Evolutionary conservation across 1,140 invertebrate genomes (phyloP).

Genomic region (Triops longicaudatus): DNA sequence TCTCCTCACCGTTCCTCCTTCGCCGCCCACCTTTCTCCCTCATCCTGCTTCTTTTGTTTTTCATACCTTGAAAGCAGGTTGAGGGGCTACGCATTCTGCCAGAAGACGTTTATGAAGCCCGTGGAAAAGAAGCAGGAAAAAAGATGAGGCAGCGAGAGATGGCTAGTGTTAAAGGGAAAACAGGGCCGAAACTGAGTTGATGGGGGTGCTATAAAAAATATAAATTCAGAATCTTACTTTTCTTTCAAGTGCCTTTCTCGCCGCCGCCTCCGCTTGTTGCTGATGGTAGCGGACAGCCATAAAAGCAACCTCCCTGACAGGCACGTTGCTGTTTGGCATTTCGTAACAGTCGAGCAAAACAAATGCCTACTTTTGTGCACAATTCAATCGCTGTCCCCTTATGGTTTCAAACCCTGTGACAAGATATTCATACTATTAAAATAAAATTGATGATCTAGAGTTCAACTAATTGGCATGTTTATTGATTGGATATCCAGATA

Average conservation of each 20-base stretch:
- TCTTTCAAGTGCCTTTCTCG: background rate
- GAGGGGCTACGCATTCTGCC: background rate
- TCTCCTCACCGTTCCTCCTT: background rate
- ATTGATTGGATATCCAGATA: too few relatives aligned
- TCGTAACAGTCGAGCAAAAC: background rate
- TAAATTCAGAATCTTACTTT: background rate
- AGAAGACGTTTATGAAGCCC: background rate
- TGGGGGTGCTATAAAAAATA: constrained; percentile 12
- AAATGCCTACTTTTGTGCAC: background rate
- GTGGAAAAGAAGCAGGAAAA: background rate
- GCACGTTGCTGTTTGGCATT: background rate
- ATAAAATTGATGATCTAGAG: too few relatives aligned
- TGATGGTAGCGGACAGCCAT: constrained; percentile 1
- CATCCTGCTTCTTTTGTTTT: background rate
- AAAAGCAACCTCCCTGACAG: background rate
- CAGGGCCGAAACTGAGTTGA: background rate
- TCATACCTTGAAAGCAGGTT: background rate
- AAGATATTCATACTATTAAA: too few relatives aligned
- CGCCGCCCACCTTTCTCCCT: constrained; percentile 2
- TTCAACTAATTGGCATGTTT: too few relatives aligned
- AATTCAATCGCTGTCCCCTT: background rate
- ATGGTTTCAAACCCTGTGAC: too few relatives aligned
- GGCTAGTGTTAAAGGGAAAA: background rate
- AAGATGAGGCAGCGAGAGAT: background rate
- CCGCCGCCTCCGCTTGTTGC: background rate